phyloP scores from a whole-genome alignment of 2,113 vertebrate species.

The Colaptes auratus region DNA sequence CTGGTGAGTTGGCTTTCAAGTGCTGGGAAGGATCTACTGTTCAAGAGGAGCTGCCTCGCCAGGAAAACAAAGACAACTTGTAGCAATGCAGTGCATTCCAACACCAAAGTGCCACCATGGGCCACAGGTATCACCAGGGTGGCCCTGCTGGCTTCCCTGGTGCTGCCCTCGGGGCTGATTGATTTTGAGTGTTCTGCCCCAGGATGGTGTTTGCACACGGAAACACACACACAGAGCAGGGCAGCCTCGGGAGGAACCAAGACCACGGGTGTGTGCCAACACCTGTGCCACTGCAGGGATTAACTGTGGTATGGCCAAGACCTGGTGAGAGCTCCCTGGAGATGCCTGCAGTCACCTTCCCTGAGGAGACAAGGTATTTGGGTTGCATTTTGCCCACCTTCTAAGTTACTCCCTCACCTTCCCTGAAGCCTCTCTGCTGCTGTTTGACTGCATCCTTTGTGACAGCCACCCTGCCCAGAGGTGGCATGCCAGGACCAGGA shows the following conservation, averaged over 20 bases:
- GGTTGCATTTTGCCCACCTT: rapidly evolving
- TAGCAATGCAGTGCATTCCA: background rate
- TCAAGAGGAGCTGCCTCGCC: background rate
- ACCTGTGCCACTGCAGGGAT: rapidly evolving
- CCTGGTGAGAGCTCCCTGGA: background rate
- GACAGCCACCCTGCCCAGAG: background rate
- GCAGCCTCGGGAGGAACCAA: background rate
- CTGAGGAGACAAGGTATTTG: rapidly evolving
- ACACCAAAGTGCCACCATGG: background rate
- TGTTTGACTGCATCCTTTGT: background rate
- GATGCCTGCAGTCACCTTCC: background rate
- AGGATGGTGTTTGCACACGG: rapidly evolving
- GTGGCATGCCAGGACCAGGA: background rate
- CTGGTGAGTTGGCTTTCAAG: background rate
- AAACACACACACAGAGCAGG: rapidly evolving
- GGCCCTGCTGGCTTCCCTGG: background rate
- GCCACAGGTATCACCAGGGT: background rate
- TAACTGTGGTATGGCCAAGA: background rate
- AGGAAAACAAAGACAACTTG: background rate
- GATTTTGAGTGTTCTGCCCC: background rate
- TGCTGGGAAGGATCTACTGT: background rate
- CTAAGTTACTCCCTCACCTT: rapidly evolving
- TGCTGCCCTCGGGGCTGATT: background rate
- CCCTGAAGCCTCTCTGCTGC: background rate
- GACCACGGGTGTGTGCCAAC: background rate